Conservation (phyloP, 1,140 invertebrate genomes). For the Bombus waltoni region DNA sequence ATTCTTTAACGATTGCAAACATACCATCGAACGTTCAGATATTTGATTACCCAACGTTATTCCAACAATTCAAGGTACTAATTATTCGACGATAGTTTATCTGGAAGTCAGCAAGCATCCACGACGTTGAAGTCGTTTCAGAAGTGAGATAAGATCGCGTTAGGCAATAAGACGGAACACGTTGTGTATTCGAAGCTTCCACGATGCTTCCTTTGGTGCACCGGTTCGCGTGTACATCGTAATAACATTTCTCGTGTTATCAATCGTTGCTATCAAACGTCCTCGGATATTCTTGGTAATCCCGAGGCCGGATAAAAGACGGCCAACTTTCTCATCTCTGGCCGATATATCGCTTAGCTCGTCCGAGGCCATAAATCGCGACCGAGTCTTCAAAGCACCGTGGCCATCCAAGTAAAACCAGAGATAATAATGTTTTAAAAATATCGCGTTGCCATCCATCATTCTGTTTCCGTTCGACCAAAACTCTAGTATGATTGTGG, state of each 20-base stretch:
- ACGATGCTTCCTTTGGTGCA: neutral
- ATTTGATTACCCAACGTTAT: neutral
- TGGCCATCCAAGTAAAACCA: neutral
- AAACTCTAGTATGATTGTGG: neutral
- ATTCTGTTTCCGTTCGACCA: neutral
- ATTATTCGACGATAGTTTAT: neutral
- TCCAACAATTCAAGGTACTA: neutral
- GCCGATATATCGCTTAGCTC: neutral
- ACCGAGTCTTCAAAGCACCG: neutral
- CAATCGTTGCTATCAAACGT: constrained; percentile 36
- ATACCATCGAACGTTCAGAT: neutral
- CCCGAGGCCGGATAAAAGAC: constrained; percentile 38
- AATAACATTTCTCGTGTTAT: constrained; percentile 29
- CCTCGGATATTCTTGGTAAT: constrained; percentile 47
- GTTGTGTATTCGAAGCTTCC: constrained; percentile 4
- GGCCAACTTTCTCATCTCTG: constrained; percentile 11
- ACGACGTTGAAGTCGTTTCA: constrained; percentile 13
- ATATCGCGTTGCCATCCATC: neutral
- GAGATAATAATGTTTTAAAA: neutral
- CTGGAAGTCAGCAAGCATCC: neutral
- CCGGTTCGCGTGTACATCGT: constrained; percentile 30
- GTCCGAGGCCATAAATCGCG: neutral
- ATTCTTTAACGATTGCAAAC: neutral
- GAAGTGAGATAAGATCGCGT: neutral
- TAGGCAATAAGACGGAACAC: neutral